phyloP scores from a whole-genome alignment of 2,113 vertebrate species.

The Peromyscus californicus region DNA sequence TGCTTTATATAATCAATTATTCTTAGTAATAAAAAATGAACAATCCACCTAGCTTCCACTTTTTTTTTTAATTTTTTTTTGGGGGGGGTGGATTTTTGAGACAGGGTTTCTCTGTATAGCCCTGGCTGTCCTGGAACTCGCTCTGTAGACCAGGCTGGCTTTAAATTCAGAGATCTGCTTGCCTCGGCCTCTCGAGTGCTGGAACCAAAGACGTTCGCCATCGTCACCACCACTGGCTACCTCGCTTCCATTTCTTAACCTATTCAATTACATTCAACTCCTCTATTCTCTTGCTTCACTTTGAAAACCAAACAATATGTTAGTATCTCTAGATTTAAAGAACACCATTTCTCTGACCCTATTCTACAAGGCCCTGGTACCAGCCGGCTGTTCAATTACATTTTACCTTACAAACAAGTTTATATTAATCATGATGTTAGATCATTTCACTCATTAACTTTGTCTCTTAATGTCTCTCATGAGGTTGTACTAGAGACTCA shows the following conservation, averaged over 20 bases:
- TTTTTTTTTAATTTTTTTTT: not conserved
- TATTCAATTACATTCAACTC: not conserved
- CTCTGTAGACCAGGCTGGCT: not conserved
- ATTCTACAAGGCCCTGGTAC: not conserved
- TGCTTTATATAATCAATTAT: not conserved
- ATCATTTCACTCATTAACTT: not conserved
- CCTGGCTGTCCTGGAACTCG: not conserved
- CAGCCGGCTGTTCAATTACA: not conserved
- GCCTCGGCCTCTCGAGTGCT: not conserved
- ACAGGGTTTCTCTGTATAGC: not conserved
- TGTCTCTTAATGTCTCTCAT: not conserved
- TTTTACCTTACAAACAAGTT: not conserved
- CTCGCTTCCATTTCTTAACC: not conserved
- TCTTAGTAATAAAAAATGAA: not conserved
- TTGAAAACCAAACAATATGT: not conserved
- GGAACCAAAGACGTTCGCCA: rapidly evolving
- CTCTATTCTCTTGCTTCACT: not conserved
- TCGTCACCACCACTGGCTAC: not conserved
- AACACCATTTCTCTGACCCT: not conserved
- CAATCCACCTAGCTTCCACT: not conserved
- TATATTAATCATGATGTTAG: not conserved
- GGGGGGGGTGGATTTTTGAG: not conserved
- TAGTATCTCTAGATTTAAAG: not conserved
- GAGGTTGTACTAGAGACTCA: not conserved
- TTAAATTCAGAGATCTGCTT: not conserved